Base-by-base conservation (phyloP, 2,113 vertebrate genomes). In the Silurus asotus region DNA sequence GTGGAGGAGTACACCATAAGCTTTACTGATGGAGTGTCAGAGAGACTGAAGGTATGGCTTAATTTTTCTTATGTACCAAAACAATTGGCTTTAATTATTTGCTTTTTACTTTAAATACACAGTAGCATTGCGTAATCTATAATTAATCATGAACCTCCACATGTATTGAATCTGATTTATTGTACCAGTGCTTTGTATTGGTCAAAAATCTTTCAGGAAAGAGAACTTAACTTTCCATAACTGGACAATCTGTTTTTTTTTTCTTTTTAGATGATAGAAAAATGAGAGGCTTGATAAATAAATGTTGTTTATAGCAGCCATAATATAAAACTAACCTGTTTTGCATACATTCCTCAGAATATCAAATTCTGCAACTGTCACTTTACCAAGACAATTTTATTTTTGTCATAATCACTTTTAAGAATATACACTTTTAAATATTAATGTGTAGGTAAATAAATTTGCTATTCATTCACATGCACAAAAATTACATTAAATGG, bases 1-100 rank as follows among this genome's bases (percentile, higher is more conserved):
- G 97, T 98, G 88, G 98, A 98, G 77, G 98, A 99, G 92, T 98
- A 99, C 94, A 99, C 97, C 95, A 97, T 99, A 95, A 99, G 97
- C 96, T 95, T 98, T 88, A 97, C 95, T 82, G 96, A 96, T 89
- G 96, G 96, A 19, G 95, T 97, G 86, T 96, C 95, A 88, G 96
- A 96, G 93, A 95, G 96, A 91, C 95, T 96, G 88, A 97, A 97
- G 96, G 96, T 96, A 95, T 93, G 94, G 23, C 17, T 82, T 10
- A 37, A 48, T 64, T 48, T 5, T 65, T 48, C 11, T 9, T n/a
- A 20, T 61, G 28, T 37, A 86, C 64, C 62, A 25, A 37, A 49
- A 81, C 20, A 59, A 72, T 28, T 9, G 25, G 11, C 15, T 28
- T 19, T 59, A 69, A 28, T 19, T 51, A 20, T 20, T 13, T 10